These are phyloP conservation scores for Styela clava DNA, from an alignment of 23 tunicate species.

Conservation along the genomic window DNA sequence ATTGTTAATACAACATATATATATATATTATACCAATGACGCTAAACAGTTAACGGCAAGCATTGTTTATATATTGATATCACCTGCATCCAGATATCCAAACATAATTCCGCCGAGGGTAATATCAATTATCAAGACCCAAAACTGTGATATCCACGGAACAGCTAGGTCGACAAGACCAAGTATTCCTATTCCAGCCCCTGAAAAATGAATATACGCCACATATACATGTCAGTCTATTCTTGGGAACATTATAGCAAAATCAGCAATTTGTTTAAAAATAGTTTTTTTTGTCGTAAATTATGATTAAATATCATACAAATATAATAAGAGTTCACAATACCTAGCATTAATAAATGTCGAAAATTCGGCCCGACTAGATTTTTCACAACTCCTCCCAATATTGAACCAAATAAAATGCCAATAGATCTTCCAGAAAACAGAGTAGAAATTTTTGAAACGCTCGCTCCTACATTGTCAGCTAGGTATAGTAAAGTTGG, in stretches of 20 bases:
- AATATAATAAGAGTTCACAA: too few species aligned
- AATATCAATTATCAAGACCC: conserved; percentile 24
- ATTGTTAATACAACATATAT: too few species aligned
- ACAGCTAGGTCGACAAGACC: conserved; percentile 19
- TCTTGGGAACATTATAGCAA: too few species aligned
- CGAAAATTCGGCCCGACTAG: conserved; percentile 8
- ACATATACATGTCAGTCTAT: too few species aligned
- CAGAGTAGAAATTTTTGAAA: conserved; percentile 55
- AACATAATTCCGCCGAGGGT: conserved; percentile 35
- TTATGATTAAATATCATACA: too few species aligned
- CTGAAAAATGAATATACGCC: not conserved
- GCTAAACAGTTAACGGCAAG: too few species aligned
- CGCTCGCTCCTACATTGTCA: conserved; percentile 69
- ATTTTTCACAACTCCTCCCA: conserved; percentile 46
- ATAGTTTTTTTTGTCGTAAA: too few species aligned
- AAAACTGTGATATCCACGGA: conserved; percentile 32
- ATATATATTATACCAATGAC: too few species aligned
- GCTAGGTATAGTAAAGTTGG: conserved; percentile 85
- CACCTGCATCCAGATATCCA: conserved; percentile 54
- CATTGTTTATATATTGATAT: not conserved
- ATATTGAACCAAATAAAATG: conserved; percentile 54
- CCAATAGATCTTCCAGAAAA: conserved; percentile 94
- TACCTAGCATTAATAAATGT: conserved; percentile 16
- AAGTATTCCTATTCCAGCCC: not conserved
- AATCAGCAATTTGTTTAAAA: too few species aligned